Evolutionary conservation across 2,113 vertebrate species (phyloP).

Genomic region (Pseudopodoces humilis): DNA sequence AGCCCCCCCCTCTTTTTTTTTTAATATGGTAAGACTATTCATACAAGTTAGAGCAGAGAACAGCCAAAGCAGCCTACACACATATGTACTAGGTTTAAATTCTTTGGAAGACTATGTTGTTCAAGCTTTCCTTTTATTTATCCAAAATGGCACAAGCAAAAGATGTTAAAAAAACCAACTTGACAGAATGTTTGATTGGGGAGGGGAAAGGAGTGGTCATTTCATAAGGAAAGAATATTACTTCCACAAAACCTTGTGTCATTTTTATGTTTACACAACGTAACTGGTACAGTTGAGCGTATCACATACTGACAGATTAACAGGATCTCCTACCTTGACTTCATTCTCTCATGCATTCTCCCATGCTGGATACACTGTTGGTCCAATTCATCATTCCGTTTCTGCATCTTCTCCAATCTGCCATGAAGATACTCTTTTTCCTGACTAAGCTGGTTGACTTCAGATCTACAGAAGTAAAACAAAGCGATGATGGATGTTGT

Average conservation of each 20-base stretch:
- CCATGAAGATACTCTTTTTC: constrained; percentile 83
- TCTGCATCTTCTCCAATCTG: constrained; percentile 81
- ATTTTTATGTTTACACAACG: constrained; percentile 5
- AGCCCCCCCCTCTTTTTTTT: background rate
- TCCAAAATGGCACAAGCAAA: constrained; percentile 36
- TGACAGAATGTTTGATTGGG: background rate
- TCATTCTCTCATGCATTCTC: constrained; percentile 89
- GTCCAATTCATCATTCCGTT: constrained; percentile 85
- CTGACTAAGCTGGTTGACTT: constrained; percentile 83
- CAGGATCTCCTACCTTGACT: constrained; percentile 80
- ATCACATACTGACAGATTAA: background rate
- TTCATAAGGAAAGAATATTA: background rate
- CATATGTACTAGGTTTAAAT: constrained; percentile 36
- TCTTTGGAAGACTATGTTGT: constrained; percentile 21
- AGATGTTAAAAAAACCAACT: constrained; percentile 1
- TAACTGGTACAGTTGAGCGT: background rate
- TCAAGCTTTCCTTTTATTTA: constrained; percentile 21
- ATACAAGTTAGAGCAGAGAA: constrained; percentile 40
- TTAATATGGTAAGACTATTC: constrained; percentile 30
- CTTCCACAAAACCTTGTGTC: background rate
- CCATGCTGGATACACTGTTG: constrained; percentile 92
- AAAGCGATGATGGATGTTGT: constrained; percentile 56
- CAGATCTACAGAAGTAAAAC: constrained; percentile 73
- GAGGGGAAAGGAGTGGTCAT: background rate
- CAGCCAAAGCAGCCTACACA: constrained; percentile 60